These are phyloP conservation scores for Ditylenchus dipsaci DNA, from an alignment of 1,140 invertebrate genomes.

Conservation along the genomic window DNA sequence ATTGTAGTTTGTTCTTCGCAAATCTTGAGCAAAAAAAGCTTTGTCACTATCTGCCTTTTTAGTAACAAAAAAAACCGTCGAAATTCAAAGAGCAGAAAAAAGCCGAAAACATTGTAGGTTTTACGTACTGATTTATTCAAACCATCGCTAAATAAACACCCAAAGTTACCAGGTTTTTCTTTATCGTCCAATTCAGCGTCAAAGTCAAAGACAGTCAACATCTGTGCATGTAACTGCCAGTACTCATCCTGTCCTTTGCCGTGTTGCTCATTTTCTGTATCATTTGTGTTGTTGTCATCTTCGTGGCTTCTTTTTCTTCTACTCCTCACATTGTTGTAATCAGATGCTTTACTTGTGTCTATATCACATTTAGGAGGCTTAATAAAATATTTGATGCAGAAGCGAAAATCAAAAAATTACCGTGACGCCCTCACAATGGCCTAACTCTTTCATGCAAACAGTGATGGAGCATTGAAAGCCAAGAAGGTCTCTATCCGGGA, in stretches of 20 bases:
- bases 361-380: constrained; percentile 13
- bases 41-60: too few relatives aligned
- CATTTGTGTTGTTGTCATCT: constrained; percentile 3
- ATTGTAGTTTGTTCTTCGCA: too few relatives aligned
- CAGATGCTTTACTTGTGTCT: background rate
- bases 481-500: constrained; percentile 33
- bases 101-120: too few relatives aligned
- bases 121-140: too few relatives aligned
- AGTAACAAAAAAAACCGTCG: too few relatives aligned
- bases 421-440: constrained; percentile 26
- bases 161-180: background rate
- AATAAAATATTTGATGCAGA: background rate
- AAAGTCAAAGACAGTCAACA: constrained; percentile 25
- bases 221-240: constrained; percentile 24
- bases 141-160: too few relatives aligned
- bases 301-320: background rate
- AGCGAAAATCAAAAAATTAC: constrained; percentile 1
- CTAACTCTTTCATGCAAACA: constrained; percentile 25
- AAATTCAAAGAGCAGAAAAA: too few relatives aligned
- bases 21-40: too few relatives aligned
- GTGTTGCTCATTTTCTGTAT: background rate
- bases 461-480: constrained; percentile 37
- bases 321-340: background rate
- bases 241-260: background rate
- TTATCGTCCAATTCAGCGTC: background rate